A percentile compares a stretch with the other conserved stretches of the same genome.
Evolutionary conservation across 2,888 invertebrate genomes (phyloP).

Genomic region (Phymatocera aterrima): DNA sequence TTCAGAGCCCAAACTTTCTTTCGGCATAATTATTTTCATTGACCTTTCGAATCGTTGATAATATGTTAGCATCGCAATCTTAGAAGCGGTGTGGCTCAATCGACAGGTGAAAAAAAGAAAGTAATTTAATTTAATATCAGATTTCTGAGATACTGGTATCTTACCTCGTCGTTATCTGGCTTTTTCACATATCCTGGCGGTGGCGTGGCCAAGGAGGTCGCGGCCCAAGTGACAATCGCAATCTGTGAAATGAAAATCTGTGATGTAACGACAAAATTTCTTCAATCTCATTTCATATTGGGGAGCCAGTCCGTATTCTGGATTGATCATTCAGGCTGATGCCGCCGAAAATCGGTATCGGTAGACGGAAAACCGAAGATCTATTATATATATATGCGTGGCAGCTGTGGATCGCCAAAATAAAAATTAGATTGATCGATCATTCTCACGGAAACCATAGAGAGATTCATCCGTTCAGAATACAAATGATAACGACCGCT

Average conservation of each 20-base stretch:
- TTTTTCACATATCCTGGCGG: slow-evolving; percentile 73
- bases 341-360: too few species aligned
- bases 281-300: neutral
- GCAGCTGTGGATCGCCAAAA: too few species aligned
- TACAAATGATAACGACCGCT: too few species aligned
- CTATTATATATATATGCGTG: too few species aligned
- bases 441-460: too few species aligned
- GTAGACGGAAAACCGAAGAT: too few species aligned
- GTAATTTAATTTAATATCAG: slow-evolving; percentile 11
- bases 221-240: slow-evolving; percentile 67
- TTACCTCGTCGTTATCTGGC: slow-evolving; percentile 73
- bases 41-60: neutral
- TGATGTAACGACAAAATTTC: neutral
- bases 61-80: neutral
- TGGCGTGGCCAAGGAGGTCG: slow-evolving; percentile 66
- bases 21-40: neutral
- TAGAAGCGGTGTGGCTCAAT: neutral
- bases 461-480: too few species aligned
- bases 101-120: neutral
- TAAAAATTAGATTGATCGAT: too few species aligned
- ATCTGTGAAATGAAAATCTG: slow-evolving; percentile 58
- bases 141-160: slow-evolving; percentile 46
- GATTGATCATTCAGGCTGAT: too few species aligned
- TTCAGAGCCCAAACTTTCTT: neutral
- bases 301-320: neutral